These are phyloP conservation scores for Eulemur albifrons DNA, from an alignment of 2,797 vertebrate species.

Conservation along the genomic window DNA sequence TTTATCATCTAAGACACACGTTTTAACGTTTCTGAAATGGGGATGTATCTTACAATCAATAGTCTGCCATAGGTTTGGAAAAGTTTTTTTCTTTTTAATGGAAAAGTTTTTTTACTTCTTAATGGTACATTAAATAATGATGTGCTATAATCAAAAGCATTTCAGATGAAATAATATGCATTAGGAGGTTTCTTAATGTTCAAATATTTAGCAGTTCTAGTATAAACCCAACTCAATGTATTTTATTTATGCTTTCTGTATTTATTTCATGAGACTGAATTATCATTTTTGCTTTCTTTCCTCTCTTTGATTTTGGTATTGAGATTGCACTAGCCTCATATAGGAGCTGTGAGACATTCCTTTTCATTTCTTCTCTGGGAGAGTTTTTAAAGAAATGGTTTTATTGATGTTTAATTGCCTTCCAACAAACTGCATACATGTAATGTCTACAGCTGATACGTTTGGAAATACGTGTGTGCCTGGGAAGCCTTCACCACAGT, in stretches of 20 bases:
- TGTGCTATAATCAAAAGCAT: not conserved
- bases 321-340: not conserved
- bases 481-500: not conserved
- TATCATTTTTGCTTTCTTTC: not conserved
- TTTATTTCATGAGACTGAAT: not conserved
- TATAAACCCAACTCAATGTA: not conserved
- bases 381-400: not conserved
- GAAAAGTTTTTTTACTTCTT: not conserved
- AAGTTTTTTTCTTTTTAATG: not conserved
- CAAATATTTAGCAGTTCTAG: not conserved
- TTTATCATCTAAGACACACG: not conserved
- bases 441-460: not conserved
- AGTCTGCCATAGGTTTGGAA: not conserved
- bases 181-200: not conserved
- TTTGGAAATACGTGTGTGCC: not conserved
- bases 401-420: not conserved
- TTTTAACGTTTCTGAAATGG: not conserved
- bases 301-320: not conserved
- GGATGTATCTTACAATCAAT: not conserved
- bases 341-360: not conserved
- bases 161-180: not conserved
- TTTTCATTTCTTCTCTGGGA: not conserved
- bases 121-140: not conserved
- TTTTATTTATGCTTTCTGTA: not conserved
- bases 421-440: not conserved